Base-by-base conservation (phyloP, 2,113 vertebrate species). In the Gracilinanus agilis region DNA sequence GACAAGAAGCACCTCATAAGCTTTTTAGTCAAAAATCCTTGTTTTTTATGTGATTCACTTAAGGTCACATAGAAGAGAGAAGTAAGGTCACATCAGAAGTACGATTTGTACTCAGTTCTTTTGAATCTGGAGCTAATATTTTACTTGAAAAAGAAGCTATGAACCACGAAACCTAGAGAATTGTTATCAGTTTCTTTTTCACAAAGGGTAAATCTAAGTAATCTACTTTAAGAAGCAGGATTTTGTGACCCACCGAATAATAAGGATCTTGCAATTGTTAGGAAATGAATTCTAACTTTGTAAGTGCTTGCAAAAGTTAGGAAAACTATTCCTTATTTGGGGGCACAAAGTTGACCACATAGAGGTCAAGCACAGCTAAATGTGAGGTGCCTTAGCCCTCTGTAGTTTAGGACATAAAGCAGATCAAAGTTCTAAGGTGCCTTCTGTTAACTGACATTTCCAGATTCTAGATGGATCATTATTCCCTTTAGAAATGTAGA, bases 391-490 rank as follows among this genome's bases (percentile, higher is more conserved):
- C 67, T n/a, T 40, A 23, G n/a, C 19, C 6, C 6, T 83, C 16
- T 23, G n/a, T 6, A 21, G 6, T 83, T 19, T 40, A 23, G 67
- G 19, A 40, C 19, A 19, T 75, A 67, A n/a, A 75, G 34, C 5
- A 8, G 67, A 75, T 75, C 29, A 40, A 83, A 83, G 40, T 8
- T 40, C 21, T 40, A 83, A 40, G 67, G n/a, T 40, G 7, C 16
- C 8, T 23, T 40, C n/a, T 83, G 16, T 83, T 83, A 9, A n/a
- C 29, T 40, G 21, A 40, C n/a, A 40, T 23, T 83, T n/a, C 67
- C n/a, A 40, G 67, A 91, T 83, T 93, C 91, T 92, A 89, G 11
- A 75, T 88, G 44, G 54, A 56, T 88, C 90, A 9, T 27, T 90
- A 90, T 91, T 94, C n/a, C n/a, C 21, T 19, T 92, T 91, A 92